Base-by-base conservation (phyloP, 2,797 vertebrate species). In the Schizothorax lantsangensis region DNA sequence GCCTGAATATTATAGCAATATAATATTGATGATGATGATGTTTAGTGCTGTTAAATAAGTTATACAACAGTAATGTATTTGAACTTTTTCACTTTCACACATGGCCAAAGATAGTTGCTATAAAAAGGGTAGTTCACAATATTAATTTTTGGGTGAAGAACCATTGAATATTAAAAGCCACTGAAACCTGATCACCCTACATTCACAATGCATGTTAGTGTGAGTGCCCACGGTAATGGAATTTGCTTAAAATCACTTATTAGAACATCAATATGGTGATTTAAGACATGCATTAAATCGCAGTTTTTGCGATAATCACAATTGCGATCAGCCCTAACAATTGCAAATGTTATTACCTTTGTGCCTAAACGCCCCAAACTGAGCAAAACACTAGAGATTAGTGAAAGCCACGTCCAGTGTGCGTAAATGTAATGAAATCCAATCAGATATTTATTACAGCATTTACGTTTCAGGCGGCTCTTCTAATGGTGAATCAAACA, bases 401-500 rank as follows among this genome's bases (percentile, higher is more conserved):
- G 3, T 54, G 36, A 78, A n/a, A 78, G 45, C 74, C 59, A 54
- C n/a, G 11, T 77, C 43, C 43, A 75, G 43, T 26, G 23, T 57
- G 9, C 8, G 0, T n/a, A 72, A 81, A 68, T 10, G n/a, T 79
- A 79, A 49, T 38, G 17, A 80, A 86, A 83, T 26, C 75, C 75
- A 71, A 49, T 62, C 88, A 23, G 69, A 69, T 73, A 71, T 62
- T 78, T 26, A 77, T 85, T 83, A 86, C 72, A 78, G 15, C 66
- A 78, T 86, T 66, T 81, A 86, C 1, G 57, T 71, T 82, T 71
- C 64, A 84, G 64, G 47, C 30, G 5, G 71, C 38, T 74, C 64
- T 71, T 86, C 77, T 52, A 14, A 57, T 45, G 78, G 49, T 47
- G 23, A 49, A 84, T 84, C 79, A 68, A 84, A 86, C 64, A 85